phyloP scores from a whole-genome alignment of 2,888 invertebrate species.

The Hybos culiciformis region DNA sequence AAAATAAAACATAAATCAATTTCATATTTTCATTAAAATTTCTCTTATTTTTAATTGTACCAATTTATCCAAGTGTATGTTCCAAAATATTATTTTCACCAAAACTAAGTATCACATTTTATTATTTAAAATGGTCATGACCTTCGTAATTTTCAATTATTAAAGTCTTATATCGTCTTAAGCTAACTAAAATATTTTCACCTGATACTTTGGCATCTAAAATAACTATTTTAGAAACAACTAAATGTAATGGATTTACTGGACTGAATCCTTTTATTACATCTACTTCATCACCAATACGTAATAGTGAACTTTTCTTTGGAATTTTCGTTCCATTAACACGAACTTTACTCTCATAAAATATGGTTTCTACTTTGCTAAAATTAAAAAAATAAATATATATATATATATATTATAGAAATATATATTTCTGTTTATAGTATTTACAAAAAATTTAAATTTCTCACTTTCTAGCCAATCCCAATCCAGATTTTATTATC shows the following conservation, averaged over 20 bases:
- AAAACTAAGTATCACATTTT: too few relatives aligned
- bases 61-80: too few relatives aligned
- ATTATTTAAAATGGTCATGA: too few relatives aligned
- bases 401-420: background rate
- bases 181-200: slow-evolving; percentile 44
- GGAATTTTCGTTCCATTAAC: slow-evolving; percentile 60
- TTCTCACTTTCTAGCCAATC: slow-evolving; percentile 58
- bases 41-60: too few relatives aligned
- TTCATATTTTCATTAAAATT: too few relatives aligned
- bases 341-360: slow-evolving; percentile 68
- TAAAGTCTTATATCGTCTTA: slow-evolving; percentile 53
- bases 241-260: slow-evolving; percentile 52
- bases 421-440: slow-evolving; percentile 5
- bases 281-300: slow-evolving; percentile 64
- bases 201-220: slow-evolving; percentile 40
- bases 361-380: slow-evolving; percentile 65
- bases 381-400: slow-evolving; percentile 6
- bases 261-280: slow-evolving; percentile 52
- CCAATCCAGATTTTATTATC: slow-evolving; percentile 53
- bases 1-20: too few relatives aligned
- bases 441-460: slow-evolving; percentile 1
- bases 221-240: slow-evolving; percentile 55
- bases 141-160: slow-evolving; percentile 56
- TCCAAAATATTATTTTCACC: too few relatives aligned
- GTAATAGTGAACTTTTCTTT: slow-evolving; percentile 61